Percentiles rank a stretch among this genome's conserved stretches.
Evolutionary conservation across 2,113 vertebrate genomes (phyloP).

Genomic region (Hassar affinis): DNA sequence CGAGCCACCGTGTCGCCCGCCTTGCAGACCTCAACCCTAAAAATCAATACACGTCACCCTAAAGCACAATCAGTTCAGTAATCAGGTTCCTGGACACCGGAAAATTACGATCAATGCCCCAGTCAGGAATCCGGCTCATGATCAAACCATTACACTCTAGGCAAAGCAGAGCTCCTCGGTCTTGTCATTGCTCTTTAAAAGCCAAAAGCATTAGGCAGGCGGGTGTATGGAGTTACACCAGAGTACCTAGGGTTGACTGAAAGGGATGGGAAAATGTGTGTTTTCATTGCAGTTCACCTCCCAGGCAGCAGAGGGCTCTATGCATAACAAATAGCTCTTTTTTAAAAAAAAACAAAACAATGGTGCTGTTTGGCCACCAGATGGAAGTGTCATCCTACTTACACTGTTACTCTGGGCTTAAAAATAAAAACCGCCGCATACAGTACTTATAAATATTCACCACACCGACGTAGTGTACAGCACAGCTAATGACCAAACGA

Average conservation of each 20-base stretch:
- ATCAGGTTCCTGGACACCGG: background rate
- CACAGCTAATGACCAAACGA: background rate
- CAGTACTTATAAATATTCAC: background rate
- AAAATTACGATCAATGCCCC: background rate
- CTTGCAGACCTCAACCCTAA: background rate
- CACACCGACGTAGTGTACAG: background rate
- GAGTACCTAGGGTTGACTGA: background rate
- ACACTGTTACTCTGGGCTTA: background rate
- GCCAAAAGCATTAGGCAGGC: background rate
- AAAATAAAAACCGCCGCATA: background rate
- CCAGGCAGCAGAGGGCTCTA: background rate
- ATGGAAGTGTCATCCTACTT: constrained; percentile 16
- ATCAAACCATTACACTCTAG: too few species aligned
- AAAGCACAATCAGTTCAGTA: background rate
- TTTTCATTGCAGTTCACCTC: background rate
- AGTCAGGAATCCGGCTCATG: background rate
- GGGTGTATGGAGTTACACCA: background rate
- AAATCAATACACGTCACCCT: background rate
- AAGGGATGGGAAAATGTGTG: background rate
- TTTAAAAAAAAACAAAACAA: background rate
- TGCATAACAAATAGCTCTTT: background rate
- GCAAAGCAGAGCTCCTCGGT: background rate
- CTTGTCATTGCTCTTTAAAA: background rate
- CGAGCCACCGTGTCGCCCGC: too few species aligned
- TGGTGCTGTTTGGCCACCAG: constrained; percentile 27